Conservation (phyloP, 2,113 vertebrate genomes). For the Macroglossus sobrinus region DNA sequence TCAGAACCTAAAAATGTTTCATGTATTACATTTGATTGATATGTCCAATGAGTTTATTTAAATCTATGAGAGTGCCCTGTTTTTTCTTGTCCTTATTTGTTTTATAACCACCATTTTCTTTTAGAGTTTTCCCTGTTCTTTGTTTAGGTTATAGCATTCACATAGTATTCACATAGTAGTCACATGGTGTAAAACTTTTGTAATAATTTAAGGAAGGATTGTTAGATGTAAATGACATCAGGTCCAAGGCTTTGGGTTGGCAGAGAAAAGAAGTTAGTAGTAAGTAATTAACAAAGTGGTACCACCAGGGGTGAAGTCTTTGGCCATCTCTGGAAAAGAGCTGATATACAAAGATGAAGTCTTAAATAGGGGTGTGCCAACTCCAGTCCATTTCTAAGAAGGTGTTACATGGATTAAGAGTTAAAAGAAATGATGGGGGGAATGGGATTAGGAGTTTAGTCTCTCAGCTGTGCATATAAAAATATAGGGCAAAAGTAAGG, state of each 20-base stretch:
- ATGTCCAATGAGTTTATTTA: not conserved
- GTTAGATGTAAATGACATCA: not conserved
- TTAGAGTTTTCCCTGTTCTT: not conserved
- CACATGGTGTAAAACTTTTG: not conserved
- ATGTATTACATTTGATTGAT: not conserved
- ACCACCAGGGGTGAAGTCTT: not conserved
- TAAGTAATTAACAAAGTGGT: not conserved
- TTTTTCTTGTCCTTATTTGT: not conserved
- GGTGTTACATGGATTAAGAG: not conserved
- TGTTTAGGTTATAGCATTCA: not conserved
- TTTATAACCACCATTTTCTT: conserved; percentile 1
- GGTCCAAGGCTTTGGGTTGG: not conserved
- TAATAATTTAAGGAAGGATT: not conserved
- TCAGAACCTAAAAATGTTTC: not conserved
- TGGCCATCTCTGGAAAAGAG: not conserved
- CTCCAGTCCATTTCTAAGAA: not conserved
- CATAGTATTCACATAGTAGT: too few relatives aligned
- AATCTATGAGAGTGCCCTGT: not conserved
- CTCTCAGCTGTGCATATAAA: not conserved
- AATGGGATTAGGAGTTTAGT: not conserved
- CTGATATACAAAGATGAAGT: not conserved
- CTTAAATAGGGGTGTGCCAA: not conserved
- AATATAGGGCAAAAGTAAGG: not conserved
- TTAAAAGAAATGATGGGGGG: not conserved
- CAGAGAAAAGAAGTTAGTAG: not conserved